Conservation (phyloP, 2,113 vertebrate genomes). For the Ophiodon elongatus region DNA sequence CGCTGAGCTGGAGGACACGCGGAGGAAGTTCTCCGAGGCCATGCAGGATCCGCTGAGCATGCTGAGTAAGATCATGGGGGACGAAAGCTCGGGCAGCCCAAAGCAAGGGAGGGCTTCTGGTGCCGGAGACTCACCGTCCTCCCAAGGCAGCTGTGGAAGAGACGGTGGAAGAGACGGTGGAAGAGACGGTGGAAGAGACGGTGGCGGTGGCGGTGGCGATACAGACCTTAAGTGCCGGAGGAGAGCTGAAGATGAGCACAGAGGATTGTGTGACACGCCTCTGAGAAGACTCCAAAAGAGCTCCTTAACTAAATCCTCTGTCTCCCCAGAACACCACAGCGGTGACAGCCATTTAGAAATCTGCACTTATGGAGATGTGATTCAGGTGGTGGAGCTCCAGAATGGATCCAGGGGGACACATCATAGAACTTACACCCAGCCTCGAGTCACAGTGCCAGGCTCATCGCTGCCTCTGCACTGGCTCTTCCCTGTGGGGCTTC, state of each 20-base stretch:
- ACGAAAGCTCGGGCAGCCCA: slow-evolving; percentile 77
- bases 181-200: slow-evolving; percentile 42
- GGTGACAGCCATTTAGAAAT: slow-evolving; percentile 81
- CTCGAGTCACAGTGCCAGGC: slow-evolving; percentile 11
- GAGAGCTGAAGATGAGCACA: slow-evolving; percentile 25
- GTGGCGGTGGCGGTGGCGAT: too few species aligned
- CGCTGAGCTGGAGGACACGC: slow-evolving; percentile 86
- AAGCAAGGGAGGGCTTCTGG: slow-evolving; percentile 59
- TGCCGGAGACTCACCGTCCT: slow-evolving; percentile 54
- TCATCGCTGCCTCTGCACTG: slow-evolving; percentile 77
- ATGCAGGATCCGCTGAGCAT: slow-evolving; percentile 88
- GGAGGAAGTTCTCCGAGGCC: slow-evolving; percentile 85
- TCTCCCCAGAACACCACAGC: slow-evolving; percentile 43
- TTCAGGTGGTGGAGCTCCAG: slow-evolving; percentile 84
- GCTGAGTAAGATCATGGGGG: slow-evolving; percentile 89
- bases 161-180: slow-evolving; percentile 47
- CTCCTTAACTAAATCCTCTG: slow-evolving; percentile 33
- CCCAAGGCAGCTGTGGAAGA: slow-evolving; percentile 73
- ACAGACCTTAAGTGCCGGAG: slow-evolving; percentile 30
- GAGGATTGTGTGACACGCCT: slow-evolving; percentile 53
- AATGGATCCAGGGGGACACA: slow-evolving; percentile 21
- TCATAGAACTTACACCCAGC: not conserved
- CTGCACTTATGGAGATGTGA: slow-evolving; percentile 83
- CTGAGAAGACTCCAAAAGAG: slow-evolving; percentile 48
- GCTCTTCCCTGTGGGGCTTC: slow-evolving; percentile 81